Evolutionary conservation across 2,888 invertebrate genomes (phyloP).

Genomic region (Brachycybe producta): DNA sequence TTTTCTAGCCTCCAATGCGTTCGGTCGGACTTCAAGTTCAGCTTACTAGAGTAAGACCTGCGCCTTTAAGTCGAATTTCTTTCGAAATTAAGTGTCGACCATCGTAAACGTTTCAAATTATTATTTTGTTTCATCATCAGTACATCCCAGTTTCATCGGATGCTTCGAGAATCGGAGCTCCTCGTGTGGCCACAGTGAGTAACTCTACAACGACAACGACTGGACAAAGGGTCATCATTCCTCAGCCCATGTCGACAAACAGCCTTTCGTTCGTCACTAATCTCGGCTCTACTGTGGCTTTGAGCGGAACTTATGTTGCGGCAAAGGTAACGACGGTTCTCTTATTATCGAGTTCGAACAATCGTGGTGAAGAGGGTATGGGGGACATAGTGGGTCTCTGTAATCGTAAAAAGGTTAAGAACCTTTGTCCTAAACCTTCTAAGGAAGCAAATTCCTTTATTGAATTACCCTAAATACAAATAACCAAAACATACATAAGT

Average conservation of each 20-base stretch:
- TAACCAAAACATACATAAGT: too few relatives aligned
- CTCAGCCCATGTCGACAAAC: constrained; percentile 1
- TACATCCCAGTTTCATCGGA: constrained; percentile 9
- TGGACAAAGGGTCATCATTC: background rate
- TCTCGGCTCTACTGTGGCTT: constrained; percentile 5
- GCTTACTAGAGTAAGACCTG: constrained; percentile 5
- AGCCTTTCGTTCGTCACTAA: constrained; percentile 9
- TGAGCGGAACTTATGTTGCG: background rate
- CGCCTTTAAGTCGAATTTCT: background rate
- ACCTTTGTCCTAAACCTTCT: too few relatives aligned
- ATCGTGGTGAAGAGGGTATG: too few relatives aligned
- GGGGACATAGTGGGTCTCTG: too few relatives aligned
- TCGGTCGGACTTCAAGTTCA: constrained; percentile 16
- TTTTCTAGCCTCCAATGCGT: constrained; percentile 14
- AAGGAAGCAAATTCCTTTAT: too few relatives aligned
- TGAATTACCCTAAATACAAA: too few relatives aligned
- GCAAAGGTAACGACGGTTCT: constrained; percentile 1
- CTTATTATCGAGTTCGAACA: background rate
- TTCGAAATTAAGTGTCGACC: background rate
- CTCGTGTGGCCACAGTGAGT: constrained; percentile 1
- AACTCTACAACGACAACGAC: too few relatives aligned
- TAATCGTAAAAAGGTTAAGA: too few relatives aligned
- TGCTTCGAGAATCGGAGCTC: background rate
- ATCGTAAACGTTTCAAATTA: background rate
- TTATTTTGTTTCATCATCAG: background rate